A percentile compares a stretch with the other conserved stretches of the same genome.
phyloP scores from a whole-genome alignment of 2,113 vertebrate species.

The Oryzias curvinotus region DNA sequence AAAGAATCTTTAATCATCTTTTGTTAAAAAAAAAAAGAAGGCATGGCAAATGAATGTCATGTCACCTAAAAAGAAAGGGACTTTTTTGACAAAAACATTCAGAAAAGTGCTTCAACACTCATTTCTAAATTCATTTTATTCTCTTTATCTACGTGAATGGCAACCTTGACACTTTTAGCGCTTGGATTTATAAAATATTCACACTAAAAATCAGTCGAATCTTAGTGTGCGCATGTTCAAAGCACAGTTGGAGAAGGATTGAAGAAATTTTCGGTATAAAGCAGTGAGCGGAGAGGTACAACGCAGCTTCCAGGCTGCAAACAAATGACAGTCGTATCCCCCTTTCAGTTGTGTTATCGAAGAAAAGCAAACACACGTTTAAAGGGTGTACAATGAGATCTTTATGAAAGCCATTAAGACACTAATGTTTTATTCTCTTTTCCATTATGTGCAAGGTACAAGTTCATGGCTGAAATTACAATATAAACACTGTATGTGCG shows the following conservation, averaged over 20 bases:
- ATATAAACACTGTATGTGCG: slow-evolving; percentile 58
- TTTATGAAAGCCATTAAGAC: slow-evolving; percentile 42
- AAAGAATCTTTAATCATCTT: not conserved
- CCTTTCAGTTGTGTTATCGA: slow-evolving; percentile 12
- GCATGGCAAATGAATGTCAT: not conserved
- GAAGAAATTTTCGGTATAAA: slow-evolving; percentile 64
- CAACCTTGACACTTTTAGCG: not conserved
- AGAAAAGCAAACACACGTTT: slow-evolving; percentile 23
- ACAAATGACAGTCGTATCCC: slow-evolving; percentile 38
- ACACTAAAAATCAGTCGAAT: not conserved
- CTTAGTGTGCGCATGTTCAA: not conserved
- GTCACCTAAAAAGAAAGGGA: not conserved
- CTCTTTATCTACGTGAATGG: not conserved
- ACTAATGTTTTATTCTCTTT: slow-evolving; percentile 40
- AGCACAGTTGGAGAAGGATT: slow-evolving; percentile 43
- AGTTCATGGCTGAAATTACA: slow-evolving; percentile 63
- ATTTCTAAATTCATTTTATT: slow-evolving; percentile 5
- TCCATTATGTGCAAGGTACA: slow-evolving; percentile 58
- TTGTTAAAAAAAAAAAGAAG: not conserved
- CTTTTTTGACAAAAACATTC: not conserved
- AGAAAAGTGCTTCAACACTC: slow-evolving; percentile 4
- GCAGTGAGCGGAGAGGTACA: slow-evolving; percentile 45
- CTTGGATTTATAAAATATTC: not conserved
- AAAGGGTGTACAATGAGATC: slow-evolving; percentile 43
- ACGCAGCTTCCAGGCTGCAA: slow-evolving; percentile 49